Evolutionary conservation across 2,888 invertebrate genomes (phyloP).

Genomic region (Meloe dianella): DNA sequence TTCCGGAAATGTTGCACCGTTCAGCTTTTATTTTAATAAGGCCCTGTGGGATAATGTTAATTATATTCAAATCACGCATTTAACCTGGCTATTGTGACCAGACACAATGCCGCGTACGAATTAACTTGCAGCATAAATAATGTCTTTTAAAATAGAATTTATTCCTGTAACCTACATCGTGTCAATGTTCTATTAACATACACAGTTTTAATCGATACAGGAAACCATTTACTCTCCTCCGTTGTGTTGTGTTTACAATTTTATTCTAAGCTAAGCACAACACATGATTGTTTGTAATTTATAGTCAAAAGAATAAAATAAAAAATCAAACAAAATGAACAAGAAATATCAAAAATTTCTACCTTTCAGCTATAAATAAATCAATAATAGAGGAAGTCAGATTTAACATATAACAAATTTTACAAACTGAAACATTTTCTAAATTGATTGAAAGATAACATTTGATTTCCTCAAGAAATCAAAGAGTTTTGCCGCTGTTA

Average conservation of each 20-base stretch:
- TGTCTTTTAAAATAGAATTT: constrained; percentile 35
- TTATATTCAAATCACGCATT: constrained; percentile 42
- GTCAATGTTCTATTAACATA: constrained; percentile 49
- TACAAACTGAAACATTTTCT: not conserved
- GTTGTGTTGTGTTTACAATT: not conserved
- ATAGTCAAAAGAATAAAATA: no score
- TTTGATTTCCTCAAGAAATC: no score
- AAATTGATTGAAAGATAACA: no score
- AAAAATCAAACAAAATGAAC: no score
- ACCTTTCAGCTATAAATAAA: constrained; percentile 10
- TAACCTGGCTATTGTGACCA: constrained; percentile 46
- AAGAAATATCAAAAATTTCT: not conserved
- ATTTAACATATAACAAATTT: not conserved
- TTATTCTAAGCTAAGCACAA: not conserved
- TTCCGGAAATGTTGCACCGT: not conserved
- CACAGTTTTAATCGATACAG: constrained; percentile 38
- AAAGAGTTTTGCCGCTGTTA: no score
- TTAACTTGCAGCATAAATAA: constrained; percentile 36
- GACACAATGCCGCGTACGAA: constrained; percentile 41
- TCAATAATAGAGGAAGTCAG: not conserved
- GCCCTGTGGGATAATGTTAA: constrained; percentile 18
- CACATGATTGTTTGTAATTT: not conserved
- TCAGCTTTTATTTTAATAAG: constrained; percentile 4
- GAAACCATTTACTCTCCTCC: constrained; percentile 20
- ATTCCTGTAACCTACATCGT: constrained; percentile 52